Evolutionary conservation across 1,140 invertebrate genomes (phyloP).

Genomic region (Theocolax elegans): DNA sequence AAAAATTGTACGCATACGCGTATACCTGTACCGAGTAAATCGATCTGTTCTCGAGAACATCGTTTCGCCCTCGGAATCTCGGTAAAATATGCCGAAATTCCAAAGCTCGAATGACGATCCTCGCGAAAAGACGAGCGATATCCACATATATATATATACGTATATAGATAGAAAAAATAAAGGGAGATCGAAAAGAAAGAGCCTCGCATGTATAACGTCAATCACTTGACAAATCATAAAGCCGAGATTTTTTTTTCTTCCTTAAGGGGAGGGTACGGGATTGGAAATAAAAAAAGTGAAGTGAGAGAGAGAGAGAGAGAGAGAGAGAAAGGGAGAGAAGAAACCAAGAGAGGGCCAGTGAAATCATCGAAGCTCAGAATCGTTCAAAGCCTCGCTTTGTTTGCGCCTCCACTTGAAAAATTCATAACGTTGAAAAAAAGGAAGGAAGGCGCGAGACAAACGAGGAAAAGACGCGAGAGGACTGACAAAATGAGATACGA

Average conservation of each 20-base stretch:
- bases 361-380: conserved; percentile 20
- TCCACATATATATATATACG: too few species aligned
- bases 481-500: conserved; percentile 1
- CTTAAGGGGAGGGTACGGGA: too few species aligned
- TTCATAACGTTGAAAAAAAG: conserved; percentile 24
- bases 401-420: conserved; percentile 32
- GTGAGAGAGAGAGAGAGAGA: neutral
- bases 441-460: neutral
- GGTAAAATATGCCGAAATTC: too few species aligned
- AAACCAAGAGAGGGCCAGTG: conserved; percentile 10
- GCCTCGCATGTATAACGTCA: neutral
- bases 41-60: too few species aligned
- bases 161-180: neutral
- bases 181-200: neutral
- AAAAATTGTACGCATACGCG: too few species aligned
- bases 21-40: too few species aligned
- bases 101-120: too few species aligned
- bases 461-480: neutral
- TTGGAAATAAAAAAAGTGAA: too few species aligned
- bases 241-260: neutral
- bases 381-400: conserved; percentile 36
- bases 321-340: neutral
- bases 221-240: conserved; percentile 29
- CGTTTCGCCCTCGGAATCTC: too few species aligned
- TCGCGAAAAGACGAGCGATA: conserved; percentile 14